Evolutionary conservation across 2,113 vertebrate genomes (phyloP).

Genomic region (Fulica atra): DNA sequence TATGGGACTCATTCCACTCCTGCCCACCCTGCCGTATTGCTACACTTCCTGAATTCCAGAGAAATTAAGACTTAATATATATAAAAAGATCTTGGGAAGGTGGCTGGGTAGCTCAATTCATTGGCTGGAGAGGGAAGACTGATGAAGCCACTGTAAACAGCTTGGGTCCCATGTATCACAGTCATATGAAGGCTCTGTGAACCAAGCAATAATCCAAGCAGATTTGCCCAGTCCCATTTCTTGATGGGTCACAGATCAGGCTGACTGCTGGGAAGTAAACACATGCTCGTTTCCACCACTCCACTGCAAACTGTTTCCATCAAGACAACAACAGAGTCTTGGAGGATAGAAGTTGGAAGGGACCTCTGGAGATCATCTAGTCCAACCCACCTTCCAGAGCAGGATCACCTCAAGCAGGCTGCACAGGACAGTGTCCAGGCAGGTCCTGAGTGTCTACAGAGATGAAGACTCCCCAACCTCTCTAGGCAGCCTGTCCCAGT

Average conservation of each 20-base stretch:
- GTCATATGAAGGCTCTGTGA: not conserved
- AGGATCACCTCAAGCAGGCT: too few relatives aligned
- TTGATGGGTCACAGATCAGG: not conserved
- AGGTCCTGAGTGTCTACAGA: too few relatives aligned
- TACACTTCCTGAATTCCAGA: constrained; percentile 66
- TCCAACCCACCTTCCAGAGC: too few relatives aligned
- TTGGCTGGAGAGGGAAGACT: not conserved
- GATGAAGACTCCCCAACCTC: too few relatives aligned
- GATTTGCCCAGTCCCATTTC: not conserved
- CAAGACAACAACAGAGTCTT: not conserved
- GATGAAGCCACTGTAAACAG: not conserved
- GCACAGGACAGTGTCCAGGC: too few relatives aligned
- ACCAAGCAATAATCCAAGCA: not conserved
- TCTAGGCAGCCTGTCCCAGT: too few relatives aligned
- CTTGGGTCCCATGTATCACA: not conserved
- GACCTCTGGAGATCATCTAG: too few relatives aligned
- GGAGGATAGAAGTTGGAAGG: too few relatives aligned
- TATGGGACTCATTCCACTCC: constrained; percentile 62
- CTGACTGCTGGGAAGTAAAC: constrained; percentile 10
- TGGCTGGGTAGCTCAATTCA: not conserved
- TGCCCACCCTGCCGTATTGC: constrained; percentile 33
- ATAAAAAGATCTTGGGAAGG: constrained; percentile 62
- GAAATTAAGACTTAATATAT: constrained; percentile 37
- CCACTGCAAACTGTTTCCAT: not conserved
- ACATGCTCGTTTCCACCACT: not conserved